Conservation (phyloP, 2,888 invertebrate genomes). For the Nomada fabriciana region DNA sequence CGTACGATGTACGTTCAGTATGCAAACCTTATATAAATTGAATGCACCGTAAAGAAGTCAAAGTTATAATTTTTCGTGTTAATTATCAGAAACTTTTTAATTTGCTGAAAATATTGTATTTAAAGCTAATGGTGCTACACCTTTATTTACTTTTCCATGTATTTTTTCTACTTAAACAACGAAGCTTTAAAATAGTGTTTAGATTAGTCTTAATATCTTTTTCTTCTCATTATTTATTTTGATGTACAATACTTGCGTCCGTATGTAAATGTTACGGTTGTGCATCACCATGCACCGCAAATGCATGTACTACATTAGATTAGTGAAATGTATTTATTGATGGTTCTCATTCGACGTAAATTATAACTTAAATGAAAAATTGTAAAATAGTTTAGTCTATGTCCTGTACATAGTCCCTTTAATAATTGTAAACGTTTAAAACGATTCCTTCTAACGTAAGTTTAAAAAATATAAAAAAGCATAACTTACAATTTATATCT, state of each 20-base stretch:
- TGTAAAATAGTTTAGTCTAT: conserved; percentile 54
- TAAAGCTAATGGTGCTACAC: neutral
- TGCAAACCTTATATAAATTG: neutral
- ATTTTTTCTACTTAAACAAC: conserved; percentile 31
- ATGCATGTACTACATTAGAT: conserved; percentile 42
- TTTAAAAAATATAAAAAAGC: conserved; percentile 37
- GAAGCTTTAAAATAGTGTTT: conserved; percentile 40
- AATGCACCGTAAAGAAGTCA: conserved; percentile 28
- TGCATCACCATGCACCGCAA: conserved; percentile 8
- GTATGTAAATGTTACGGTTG: conserved; percentile 28
- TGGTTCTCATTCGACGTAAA: conserved; percentile 32
- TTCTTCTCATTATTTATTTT: conserved; percentile 42
- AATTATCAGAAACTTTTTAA: conserved; percentile 3
- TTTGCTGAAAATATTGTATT: conserved; percentile 6
- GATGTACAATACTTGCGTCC: conserved; percentile 44
- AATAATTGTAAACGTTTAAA: conserved; percentile 41
- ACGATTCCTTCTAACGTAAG: conserved; percentile 30
- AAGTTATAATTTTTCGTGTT: neutral
- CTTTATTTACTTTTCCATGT: conserved; percentile 19
- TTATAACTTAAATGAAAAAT: conserved; percentile 45
- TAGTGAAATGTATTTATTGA: conserved; percentile 42
- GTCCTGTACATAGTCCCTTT: conserved; percentile 59
- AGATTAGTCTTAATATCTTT: conserved; percentile 48
- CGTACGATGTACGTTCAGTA: conserved; percentile 6
- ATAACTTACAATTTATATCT: conserved; percentile 54